phyloP scores from a whole-genome alignment of 2,888 invertebrate species.

The Hylaea fasciaria region DNA sequence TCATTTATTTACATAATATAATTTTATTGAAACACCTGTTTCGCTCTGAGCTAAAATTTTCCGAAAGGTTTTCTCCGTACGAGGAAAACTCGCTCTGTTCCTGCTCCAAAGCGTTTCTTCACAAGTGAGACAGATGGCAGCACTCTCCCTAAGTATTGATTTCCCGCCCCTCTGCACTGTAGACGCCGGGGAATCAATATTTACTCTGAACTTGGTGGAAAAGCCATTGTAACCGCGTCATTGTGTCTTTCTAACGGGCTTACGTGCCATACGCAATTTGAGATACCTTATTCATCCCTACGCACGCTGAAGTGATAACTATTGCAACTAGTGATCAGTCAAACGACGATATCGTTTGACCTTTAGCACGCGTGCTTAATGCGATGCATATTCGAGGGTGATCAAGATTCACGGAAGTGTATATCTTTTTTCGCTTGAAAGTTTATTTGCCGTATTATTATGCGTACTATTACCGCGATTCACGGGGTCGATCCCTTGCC shows the following conservation, averaged over 20 bases:
- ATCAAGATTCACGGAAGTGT: conserved; percentile 69
- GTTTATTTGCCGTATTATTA: conserved; percentile 81
- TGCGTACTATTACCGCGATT: conserved; percentile 78
- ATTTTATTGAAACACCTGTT: too few species aligned
- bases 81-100: conserved; percentile 2
- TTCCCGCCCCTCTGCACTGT: conserved; percentile 53
- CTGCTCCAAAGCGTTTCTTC: conserved; percentile 21
- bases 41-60: too few species aligned
- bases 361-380: conserved; percentile 48
- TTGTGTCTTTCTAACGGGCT: conserved; percentile 45
- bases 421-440: conserved; percentile 73
- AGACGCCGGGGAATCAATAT: conserved; percentile 74
- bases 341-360: conserved; percentile 33
- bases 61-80: not conserved
- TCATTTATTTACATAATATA: too few species aligned
- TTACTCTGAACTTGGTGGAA: conserved; percentile 61
- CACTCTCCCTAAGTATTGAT: conserved; percentile 71
- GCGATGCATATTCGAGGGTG: conserved; percentile 67
- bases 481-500: conserved; percentile 80
- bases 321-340: conserved; percentile 24
- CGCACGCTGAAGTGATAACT: conserved; percentile 30
- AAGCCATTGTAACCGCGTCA: conserved; percentile 59
- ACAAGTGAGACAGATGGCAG: conserved; percentile 65
- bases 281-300: conserved; percentile 7
- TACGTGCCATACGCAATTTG: conserved; percentile 25